Base-by-base conservation (phyloP, 2,888 invertebrate species). In the Metellina segmentata region DNA sequence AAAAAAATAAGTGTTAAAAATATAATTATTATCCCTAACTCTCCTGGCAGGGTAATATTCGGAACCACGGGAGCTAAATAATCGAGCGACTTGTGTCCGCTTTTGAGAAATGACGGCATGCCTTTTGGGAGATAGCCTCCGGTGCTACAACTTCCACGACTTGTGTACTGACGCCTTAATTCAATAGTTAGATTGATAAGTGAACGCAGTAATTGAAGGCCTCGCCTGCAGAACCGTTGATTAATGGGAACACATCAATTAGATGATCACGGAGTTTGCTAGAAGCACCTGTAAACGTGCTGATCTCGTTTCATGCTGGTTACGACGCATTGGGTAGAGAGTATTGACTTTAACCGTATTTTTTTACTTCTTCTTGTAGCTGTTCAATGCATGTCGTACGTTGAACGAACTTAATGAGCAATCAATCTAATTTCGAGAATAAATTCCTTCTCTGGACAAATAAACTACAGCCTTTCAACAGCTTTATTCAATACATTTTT, bases 171-270 rank as follows among this genome's bases (percentile, higher is more conserved):
- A 88, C 88, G 88, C 88, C 87, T 88, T 88, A 88, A 75, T 81
- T 88, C 88, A 87, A 87, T 71, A 79, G 72, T 51, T 74, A 49
- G 88, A 88, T 88, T 61, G 88, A 81, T 88, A 72, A 61, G 81
- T 75, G 34, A 19, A 75, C 48, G n/a, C 34, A 69, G 49, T 81
- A 81, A 88, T 81, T 88, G 81, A 61, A 81, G 78, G 81, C 81
- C 81, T 70, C 75, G 69, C 81, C 81, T 74, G 48, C 61, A n/a
- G 8, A 49, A 51, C 8, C 34, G 34, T 53, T 81, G 88, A 88
- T 88, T 88, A 88, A 88, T 88, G 81, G 20, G 11, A 19, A 8
- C 79, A 75, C 16, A 48, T 61, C 75, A 61, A 88, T 88, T 81
- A n/a, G 81, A 34, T 51, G 74, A 88, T 88, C 81, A 88, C 88